Conservation (phyloP, 1,140 invertebrate species). For the Bombus pyrosoma region DNA sequence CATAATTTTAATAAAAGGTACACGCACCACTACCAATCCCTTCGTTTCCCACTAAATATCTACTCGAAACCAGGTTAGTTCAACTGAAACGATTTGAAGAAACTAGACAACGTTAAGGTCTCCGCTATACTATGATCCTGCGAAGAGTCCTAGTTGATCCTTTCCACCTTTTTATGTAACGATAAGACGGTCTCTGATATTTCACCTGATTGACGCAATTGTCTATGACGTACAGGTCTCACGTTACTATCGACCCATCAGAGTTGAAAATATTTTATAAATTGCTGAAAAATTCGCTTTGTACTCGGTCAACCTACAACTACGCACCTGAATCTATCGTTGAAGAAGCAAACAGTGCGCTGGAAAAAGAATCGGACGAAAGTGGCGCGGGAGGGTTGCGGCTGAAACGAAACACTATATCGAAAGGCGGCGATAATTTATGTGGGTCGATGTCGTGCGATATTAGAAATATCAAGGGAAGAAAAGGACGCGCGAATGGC, state of each 20-base stretch:
- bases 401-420: not conserved
- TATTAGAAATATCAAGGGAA: slow-evolving; percentile 57
- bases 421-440: slow-evolving; percentile 43
- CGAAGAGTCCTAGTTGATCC: not conserved
- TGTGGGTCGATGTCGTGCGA: slow-evolving; percentile 37
- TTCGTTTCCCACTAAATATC: not conserved
- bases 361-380: not conserved
- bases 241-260: not conserved
- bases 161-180: not conserved
- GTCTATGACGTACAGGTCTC: not conserved
- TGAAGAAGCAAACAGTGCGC: not conserved
- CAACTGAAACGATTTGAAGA: not conserved
- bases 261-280: not conserved
- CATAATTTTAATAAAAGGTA: too few species aligned
- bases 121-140: not conserved
- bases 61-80: not conserved
- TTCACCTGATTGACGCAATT: not conserved
- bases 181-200: not conserved
- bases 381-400: slow-evolving; percentile 3
- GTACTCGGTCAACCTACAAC: not conserved
- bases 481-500: not conserved
- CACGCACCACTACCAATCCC: too few species aligned
- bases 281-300: not conserved
- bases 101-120: not conserved
- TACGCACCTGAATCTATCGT: not conserved